These are phyloP conservation scores for Eueremaeus valkanovi DNA, from an alignment of 2,888 invertebrate species.

Conservation along the genomic window DNA sequence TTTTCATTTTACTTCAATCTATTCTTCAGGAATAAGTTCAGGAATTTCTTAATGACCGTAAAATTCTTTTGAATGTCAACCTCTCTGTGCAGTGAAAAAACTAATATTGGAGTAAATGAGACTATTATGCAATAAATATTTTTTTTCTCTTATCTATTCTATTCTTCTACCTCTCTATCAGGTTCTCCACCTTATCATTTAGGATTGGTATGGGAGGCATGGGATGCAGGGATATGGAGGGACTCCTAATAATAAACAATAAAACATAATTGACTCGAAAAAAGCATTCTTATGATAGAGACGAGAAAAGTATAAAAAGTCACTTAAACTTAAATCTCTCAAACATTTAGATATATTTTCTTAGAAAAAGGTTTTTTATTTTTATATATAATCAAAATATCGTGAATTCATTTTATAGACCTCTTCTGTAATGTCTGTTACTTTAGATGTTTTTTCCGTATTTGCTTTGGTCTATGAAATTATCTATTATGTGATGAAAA, in stretches of 20 bases:
- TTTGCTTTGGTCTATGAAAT: background rate
- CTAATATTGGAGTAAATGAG: background rate
- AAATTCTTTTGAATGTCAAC: background rate
- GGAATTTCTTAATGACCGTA: too few species aligned
- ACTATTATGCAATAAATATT: constrained; percentile 8
- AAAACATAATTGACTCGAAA: constrained; percentile 15
- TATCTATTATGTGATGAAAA: constrained; percentile 10
- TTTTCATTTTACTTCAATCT: too few species aligned
- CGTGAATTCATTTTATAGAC: background rate
- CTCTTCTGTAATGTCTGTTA: background rate
- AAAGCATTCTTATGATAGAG: background rate
- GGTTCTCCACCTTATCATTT: constrained; percentile 17
- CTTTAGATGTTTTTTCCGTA: background rate
- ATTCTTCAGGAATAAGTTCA: too few species aligned
- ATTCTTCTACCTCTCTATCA: background rate
- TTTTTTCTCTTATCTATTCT: background rate
- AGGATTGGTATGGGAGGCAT: background rate
- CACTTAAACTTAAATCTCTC: background rate
- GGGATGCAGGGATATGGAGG: background rate
- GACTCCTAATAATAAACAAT: constrained; percentile 6
- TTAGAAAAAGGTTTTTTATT: background rate
- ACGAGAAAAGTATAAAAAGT: background rate
- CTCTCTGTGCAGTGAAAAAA: background rate
- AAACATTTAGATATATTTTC: background rate
- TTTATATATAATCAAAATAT: background rate